These are phyloP conservation scores for Tromatobia lineatoria DNA, from an alignment of 2,888 invertebrate species.

Conservation along the genomic window DNA sequence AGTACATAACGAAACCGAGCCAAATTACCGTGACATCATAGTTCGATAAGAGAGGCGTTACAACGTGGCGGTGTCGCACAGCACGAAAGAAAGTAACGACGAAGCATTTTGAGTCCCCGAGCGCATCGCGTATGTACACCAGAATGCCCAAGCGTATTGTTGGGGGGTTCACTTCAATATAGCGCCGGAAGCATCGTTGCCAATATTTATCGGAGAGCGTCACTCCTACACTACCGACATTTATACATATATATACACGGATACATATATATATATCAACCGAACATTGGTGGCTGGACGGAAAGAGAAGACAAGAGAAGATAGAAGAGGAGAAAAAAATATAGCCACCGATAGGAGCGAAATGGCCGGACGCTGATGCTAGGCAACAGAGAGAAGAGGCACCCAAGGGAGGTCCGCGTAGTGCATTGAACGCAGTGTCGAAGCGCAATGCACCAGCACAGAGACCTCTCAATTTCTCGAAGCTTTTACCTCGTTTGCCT, in stretches of 20 bases:
- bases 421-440: constrained; percentile 21
- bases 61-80: neutral
- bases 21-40: neutral
- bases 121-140: neutral
- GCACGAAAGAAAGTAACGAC: constrained; percentile 8
- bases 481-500: constrained; percentile 64
- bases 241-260: neutral
- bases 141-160: constrained; percentile 23
- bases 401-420: constrained; percentile 18
- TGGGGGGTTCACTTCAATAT: neutral
- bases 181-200: constrained; percentile 34
- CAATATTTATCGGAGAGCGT: constrained; percentile 56
- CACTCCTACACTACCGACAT: neutral
- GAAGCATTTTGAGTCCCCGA: neutral
- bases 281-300: constrained; percentile 37
- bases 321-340: constrained; percentile 43
- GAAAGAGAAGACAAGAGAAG: constrained; percentile 34
- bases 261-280: neutral
- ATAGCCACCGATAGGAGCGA: constrained; percentile 28
- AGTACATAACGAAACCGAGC: neutral
- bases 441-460: constrained; percentile 31
- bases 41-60: neutral
- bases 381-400: constrained; percentile 29
- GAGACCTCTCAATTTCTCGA: constrained; percentile 65
- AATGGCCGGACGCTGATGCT: constrained; percentile 51